phyloP scores from a whole-genome alignment of 92 coral and sea anemone genomes.

The Ricordea florida region DNA sequence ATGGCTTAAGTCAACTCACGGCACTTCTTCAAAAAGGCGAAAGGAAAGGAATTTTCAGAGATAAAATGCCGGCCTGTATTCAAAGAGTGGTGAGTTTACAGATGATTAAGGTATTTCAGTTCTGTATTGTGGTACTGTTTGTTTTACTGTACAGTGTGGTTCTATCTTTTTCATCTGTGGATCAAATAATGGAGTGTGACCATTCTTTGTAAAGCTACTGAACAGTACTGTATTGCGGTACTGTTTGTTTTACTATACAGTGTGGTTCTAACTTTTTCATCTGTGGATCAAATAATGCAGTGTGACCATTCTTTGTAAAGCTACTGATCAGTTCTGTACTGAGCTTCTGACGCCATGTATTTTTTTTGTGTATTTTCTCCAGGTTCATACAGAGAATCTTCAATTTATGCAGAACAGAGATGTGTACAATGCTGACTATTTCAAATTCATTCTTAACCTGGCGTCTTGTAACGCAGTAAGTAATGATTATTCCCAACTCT shows the following conservation, averaged over 20 bases:
- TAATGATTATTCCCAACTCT: no score
- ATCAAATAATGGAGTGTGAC: no score
- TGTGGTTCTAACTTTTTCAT: no score
- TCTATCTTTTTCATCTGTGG: no score
- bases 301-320: no score
- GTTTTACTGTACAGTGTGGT: no score
- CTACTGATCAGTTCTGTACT: neutral
- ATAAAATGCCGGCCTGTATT: slow-evolving; percentile 91
- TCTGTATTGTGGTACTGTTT: no score
- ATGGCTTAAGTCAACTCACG: slow-evolving; percentile 87
- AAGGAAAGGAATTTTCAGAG: slow-evolving; percentile 84
- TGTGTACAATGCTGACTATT: slow-evolving; percentile 79
- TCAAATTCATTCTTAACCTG: slow-evolving; percentile 71
- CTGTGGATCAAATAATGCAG: no score
- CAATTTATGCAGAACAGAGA: slow-evolving; percentile 95
- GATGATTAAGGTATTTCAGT: neutral
- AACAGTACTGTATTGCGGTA: no score
- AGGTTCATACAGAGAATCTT: slow-evolving; percentile 91
- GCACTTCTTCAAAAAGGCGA: slow-evolving; percentile 92
- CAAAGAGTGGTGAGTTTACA: slow-evolving; percentile 72
- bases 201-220: no score
- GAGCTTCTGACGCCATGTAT: neutral
- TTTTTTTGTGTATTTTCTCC: neutral
- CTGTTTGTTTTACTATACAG: no score
- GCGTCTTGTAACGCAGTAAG: slow-evolving; percentile 89